phyloP scores from a whole-genome alignment of 2,888 invertebrate genomes.

The Atethmia centrago region DNA sequence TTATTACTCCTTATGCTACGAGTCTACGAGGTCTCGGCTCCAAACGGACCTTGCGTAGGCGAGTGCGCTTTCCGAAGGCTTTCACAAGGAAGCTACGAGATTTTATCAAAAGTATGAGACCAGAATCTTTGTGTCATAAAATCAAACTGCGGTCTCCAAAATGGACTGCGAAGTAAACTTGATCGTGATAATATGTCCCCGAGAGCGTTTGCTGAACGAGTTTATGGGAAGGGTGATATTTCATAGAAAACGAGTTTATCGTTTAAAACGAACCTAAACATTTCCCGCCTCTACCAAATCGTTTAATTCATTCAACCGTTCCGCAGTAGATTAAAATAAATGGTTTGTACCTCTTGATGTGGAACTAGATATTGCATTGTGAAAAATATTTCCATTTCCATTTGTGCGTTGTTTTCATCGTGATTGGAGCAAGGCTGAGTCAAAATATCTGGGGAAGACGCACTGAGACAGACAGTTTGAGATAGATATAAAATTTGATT shows the following conservation, averaged over 20 bases:
- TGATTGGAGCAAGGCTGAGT: constrained; percentile 20
- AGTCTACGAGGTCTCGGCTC: constrained; percentile 38
- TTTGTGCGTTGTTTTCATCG: constrained; percentile 43
- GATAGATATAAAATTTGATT: constrained; percentile 57
- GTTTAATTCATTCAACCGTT: constrained; percentile 54
- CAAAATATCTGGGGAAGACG: constrained; percentile 33
- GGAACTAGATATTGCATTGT: constrained; percentile 41
- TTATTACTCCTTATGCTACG: constrained; percentile 40
- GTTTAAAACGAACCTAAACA: constrained; percentile 32
- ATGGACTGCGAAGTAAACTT: constrained; percentile 42
- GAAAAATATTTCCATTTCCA: constrained; percentile 38
- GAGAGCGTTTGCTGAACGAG: constrained; percentile 23
- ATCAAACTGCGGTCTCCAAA: constrained; percentile 46
- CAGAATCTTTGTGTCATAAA: constrained; percentile 43
- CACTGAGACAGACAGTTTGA: constrained; percentile 45
- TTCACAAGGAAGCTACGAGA: constrained; percentile 9
- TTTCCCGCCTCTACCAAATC: constrained; percentile 45
- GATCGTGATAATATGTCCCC: constrained; percentile 45
- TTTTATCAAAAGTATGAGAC: constrained; percentile 44
- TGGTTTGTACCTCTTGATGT: constrained; percentile 33
- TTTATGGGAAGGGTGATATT: constrained; percentile 30
- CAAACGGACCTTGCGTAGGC: constrained; percentile 24
- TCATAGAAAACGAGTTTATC: constrained; percentile 20
- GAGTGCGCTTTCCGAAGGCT: constrained; percentile 27
- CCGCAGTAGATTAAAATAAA: constrained; percentile 54